Base-by-base conservation (phyloP, 2,113 vertebrate genomes). In the Cochlearius cochlearius region DNA sequence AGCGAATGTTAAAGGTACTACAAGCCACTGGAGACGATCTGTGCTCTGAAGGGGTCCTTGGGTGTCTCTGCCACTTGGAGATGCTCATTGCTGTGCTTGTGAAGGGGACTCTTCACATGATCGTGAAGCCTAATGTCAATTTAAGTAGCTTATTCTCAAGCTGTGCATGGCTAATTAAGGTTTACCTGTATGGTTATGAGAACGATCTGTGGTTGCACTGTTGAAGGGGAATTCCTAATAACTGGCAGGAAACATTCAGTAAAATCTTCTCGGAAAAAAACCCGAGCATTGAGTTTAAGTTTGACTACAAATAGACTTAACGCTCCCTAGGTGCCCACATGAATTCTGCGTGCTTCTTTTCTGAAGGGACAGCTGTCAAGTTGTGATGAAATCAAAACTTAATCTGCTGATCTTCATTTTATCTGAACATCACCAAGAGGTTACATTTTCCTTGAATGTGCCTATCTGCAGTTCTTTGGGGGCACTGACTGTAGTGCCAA, bases 1-100 rank as follows among this genome's bases (percentile, higher is more conserved):
- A 94, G 99, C 99, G 2, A 95, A 77, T 1, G 99, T 99, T 49
- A 99, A 98, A 97, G 99, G 99, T 99, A 98, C 68, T 32, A 59
- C 2, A 7, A 15, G n/a, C 22, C 0, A 1, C 15, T 18, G 47
- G 52, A 34, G 17, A 3, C 2, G 4, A 3, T 2, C 34, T 30
- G 3, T 29, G 26, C 3, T 22, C n/a, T n/a, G 11, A 0, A 43
- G 50, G 47, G 30, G 8, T 26, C 56, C n/a, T 26, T 0, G 4
- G 34, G 4, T 20, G 38, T 8, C 62, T 49, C 30, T 62, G 63
- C 9, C 5, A 1, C 6, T 2, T 69, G 49, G 62, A 41, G 39
- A 6, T 53, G 56, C 38, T 11, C 0, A 0, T 9, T 39, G 32
- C 17, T 49, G 25, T 66, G 38, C 62, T 23, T 9, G 7, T 6